A percentile compares a stretch with the other conserved stretches of the same genome.
Conservation (phyloP, 1,140 invertebrate species). For the Panagrolaimus sp. region DNA sequence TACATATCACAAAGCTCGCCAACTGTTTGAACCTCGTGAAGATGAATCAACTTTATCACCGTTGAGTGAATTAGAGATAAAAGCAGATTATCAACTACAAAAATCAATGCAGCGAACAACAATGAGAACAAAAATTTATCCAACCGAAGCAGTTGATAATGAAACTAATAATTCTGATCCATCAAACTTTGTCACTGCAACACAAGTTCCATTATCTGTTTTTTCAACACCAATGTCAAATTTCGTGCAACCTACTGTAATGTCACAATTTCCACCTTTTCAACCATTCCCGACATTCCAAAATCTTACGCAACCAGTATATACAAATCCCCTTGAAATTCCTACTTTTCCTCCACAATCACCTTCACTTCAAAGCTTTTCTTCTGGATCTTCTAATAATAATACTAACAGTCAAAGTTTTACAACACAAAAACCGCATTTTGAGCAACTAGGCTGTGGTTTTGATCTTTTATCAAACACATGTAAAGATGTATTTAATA, state of each 20-base stretch:
- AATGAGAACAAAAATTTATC: background rate
- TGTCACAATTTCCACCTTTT: background rate
- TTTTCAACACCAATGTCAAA: background rate
- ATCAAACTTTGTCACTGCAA: background rate
- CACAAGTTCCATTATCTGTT: background rate
- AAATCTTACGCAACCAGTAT: no score
- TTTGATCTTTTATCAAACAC: conserved; percentile 3
- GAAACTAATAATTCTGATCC: background rate
- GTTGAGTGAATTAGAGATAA: background rate
- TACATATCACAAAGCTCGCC: background rate
- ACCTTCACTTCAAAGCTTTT: background rate
- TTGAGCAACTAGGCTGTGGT: conserved; percentile 1
- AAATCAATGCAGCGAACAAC: conserved; percentile 3
- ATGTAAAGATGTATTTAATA: conserved; percentile 1
- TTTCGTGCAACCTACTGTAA: background rate
- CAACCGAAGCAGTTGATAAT: background rate
- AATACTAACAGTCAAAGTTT: no score
- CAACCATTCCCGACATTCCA: background rate
- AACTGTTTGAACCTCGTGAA: background rate
- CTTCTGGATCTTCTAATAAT: background rate
- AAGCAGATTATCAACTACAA: background rate
- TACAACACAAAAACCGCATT: background rate
- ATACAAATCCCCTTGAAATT: no score
- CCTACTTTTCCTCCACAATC: background rate
- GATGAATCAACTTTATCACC: conserved; percentile 4